These are phyloP conservation scores for Pteropus alecto DNA, from an alignment of 2,113 vertebrate genomes.

Conservation along the genomic window DNA sequence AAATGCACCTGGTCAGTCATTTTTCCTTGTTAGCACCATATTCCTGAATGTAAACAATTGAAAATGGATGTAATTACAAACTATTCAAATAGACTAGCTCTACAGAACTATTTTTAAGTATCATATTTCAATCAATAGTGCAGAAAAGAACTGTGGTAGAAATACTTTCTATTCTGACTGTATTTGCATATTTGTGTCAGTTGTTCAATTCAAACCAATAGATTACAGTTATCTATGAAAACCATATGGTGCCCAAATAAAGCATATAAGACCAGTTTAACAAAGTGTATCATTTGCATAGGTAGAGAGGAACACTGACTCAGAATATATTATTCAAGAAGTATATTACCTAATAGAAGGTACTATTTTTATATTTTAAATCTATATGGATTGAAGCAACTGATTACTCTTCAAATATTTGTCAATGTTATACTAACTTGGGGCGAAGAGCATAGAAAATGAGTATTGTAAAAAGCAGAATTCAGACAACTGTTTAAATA, in stretches of 20 bases:
- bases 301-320: conserved; percentile 62
- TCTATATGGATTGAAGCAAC: conserved; percentile 30
- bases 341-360: conserved; percentile 61
- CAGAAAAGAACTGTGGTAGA: conserved; percentile 71
- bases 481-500: conserved; percentile 54
- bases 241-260: conserved; percentile 78
- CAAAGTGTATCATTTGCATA: conserved; percentile 71
- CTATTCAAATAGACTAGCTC: conserved; percentile 56
- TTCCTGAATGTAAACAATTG: conserved; percentile 1
- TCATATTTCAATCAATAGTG: conserved; percentile 77
- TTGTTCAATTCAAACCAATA: conserved; percentile 81
- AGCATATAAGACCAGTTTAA: conserved; percentile 71
- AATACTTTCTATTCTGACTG: conserved; percentile 73
- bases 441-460: conserved; percentile 41
- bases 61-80: conserved; percentile 66
- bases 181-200: conserved; percentile 81
- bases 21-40: conserved; percentile 60
- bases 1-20: conserved; percentile 32
- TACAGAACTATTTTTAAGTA: conserved; percentile 77
- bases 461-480: background rate
- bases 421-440: conserved; percentile 39
- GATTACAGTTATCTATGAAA: conserved; percentile 79
- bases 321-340: conserved; percentile 66
- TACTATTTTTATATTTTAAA: conserved; percentile 58
- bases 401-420: conserved; percentile 59